Evolutionary conservation across 2,797 vertebrate genomes (phyloP).

Genomic region (Sebastes jordani): DNA sequence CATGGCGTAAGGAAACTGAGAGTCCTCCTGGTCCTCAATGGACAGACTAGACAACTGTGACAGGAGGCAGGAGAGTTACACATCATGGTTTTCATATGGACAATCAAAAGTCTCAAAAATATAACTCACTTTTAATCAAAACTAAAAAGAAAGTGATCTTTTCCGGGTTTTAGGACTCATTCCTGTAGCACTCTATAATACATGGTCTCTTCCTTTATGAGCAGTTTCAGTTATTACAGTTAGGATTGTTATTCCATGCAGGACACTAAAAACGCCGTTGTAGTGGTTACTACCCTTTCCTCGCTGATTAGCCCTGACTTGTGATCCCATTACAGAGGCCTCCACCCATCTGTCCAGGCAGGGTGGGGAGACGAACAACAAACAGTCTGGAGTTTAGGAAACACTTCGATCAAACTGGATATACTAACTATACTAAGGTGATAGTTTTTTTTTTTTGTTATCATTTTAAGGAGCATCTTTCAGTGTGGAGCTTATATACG

Average conservation of each 20-base stretch:
- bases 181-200: too few relatives aligned
- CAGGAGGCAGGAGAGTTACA: not conserved
- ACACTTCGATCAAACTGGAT: not conserved
- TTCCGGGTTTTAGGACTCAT: too few relatives aligned
- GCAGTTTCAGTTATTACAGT: not conserved
- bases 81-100: not conserved
- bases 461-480: not conserved
- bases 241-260: not conserved
- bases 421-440: not conserved
- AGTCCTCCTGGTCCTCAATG: conserved; percentile 86
- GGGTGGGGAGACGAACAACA: not conserved
- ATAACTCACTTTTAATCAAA: not conserved
- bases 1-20: conserved; percentile 86
- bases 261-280: not conserved
- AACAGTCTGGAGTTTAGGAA: not conserved
- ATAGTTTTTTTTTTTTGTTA: not conserved
- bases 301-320: conserved; percentile 44
- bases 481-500: not conserved
- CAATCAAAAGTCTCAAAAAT: not conserved
- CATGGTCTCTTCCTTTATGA: too few relatives aligned
- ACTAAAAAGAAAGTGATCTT: not conserved
- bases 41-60: conserved; percentile 76
- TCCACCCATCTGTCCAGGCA: conserved; percentile 51
- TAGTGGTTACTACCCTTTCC: conserved; percentile 20
- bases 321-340: conserved; percentile 58